Base-by-base conservation (phyloP, 1,140 invertebrate genomes). In the Eulimnadia texana region DNA sequence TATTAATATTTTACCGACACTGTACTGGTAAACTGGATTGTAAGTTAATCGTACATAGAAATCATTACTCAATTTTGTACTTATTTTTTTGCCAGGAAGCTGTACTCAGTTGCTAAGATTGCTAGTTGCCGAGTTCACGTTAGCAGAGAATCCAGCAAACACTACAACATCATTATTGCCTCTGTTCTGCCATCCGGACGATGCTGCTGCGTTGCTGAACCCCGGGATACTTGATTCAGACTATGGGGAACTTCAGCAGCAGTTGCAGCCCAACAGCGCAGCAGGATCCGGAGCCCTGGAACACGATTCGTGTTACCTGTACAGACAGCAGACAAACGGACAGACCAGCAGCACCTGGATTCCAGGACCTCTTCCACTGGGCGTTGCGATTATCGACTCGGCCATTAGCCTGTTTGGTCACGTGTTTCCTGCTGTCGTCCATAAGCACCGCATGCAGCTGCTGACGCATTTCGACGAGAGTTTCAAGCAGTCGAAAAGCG, bases 401-500 rank as follows among this genome's bases (percentile, higher is more conserved):
- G 89, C 94, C 1, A 91, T 98, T 0, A 79, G 82, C 2, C 75
- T 98, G 1, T 99, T 97, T 77, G 94, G 93, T 20, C 81, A 87
- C 67, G 86, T 98, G 50, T 98, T 98, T 71, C 88, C 92, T 1
- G 81, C 88, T 58, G 91, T 98, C 3, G 88, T 91, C 2, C 90
- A 93, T 68, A 98, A 98, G 69, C 94, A 99, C 74, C 72, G 93
- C 63, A 76, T 95, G 47, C 93, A 99, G 77, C 95, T 99, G 85
- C 73, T 99, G 33, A 89, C 95, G 62, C 95, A 99, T 71, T 99
- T 99, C 69, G 81, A 82, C 33, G 94, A 98, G 69, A 95, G 92
- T 70, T 91, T 98, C 56, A 84, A 86, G 66, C 89, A 92, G 62
- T 90, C 91, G 0, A 96, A 96, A 72, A 90, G 88, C 9, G 81